phyloP scores from a whole-genome alignment of 2,113 vertebrate species.

The Otus sunia region DNA sequence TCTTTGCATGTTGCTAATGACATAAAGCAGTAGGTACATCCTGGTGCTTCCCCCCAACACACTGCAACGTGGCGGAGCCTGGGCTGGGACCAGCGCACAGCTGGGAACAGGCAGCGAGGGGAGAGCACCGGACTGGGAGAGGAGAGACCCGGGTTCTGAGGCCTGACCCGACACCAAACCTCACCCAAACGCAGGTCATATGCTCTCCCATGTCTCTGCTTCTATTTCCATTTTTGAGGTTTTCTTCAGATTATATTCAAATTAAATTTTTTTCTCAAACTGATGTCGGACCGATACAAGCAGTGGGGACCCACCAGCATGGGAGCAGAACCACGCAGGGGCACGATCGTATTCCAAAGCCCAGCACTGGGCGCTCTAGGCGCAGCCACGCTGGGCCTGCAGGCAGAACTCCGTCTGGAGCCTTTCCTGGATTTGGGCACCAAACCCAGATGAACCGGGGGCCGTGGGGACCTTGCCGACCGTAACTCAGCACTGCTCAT shows the following conservation, averaged over 20 bases:
- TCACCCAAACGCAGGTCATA: not conserved
- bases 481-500: accelerated
- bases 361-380: accelerated
- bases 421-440: not conserved
- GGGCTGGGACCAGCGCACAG: not conserved
- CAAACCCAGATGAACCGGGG: not conserved
- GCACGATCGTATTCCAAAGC: accelerated
- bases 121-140: not conserved
- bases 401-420: not conserved
- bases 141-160: not conserved
- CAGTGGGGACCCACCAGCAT: not conserved
- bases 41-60: accelerated
- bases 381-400: not conserved
- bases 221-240: not conserved
- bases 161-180: not conserved
- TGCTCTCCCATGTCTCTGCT: not conserved
- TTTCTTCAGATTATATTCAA: not conserved
- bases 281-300: not conserved
- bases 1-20: not conserved
- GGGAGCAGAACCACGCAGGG: accelerated
- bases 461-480: accelerated
- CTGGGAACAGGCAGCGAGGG: not conserved
- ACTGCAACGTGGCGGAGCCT: not conserved
- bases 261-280: not conserved
- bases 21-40: not conserved